A percentile compares a stretch with the other conserved stretches of the same genome.
Conservation (phyloP, 2,797 vertebrate species). For the Austrolebias charrua region DNA sequence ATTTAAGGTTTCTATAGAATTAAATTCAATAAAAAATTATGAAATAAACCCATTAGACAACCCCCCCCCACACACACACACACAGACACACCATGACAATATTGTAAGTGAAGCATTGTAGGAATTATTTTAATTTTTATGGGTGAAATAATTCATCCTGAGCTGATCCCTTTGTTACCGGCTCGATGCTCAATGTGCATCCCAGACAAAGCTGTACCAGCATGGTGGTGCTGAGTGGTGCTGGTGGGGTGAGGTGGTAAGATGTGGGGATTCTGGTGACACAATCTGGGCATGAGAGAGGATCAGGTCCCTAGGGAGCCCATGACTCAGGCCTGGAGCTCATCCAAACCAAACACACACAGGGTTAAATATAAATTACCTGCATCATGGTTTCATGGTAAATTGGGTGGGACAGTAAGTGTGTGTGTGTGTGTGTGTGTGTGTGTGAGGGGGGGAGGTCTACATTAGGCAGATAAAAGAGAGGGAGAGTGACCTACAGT, state of each 20-base stretch:
- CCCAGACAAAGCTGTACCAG: conserved; percentile 23
- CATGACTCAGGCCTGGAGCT: conserved; percentile 50
- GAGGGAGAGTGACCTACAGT: not conserved
- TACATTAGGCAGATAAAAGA: conserved; percentile 7
- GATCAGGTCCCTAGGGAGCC: conserved; percentile 30
- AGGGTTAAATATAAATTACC: conserved; percentile 3
- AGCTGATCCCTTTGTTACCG: conserved; percentile 46
- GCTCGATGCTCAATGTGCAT: conserved; percentile 7
- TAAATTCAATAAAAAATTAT: conserved; percentile 16
- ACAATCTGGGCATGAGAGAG: conserved; percentile 46
- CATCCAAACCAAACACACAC: conserved; percentile 20
- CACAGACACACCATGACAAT: too few relatives aligned
- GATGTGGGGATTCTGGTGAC: conserved; percentile 34
- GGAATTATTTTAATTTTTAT: not conserved
- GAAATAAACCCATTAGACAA: conserved; percentile 25
- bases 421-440: too few relatives aligned
- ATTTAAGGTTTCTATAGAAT: conserved; percentile 10
- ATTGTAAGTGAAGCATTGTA: too few relatives aligned
- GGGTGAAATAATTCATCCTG: conserved; percentile 36
- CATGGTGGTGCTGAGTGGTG: conserved; percentile 6
- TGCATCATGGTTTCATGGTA: conserved; percentile 39
- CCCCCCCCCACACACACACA: not conserved
- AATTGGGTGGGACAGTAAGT: conserved; percentile 8
- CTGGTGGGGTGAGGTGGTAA: not conserved
- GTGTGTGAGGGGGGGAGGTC: too few relatives aligned